Evolutionary conservation across 1,140 invertebrate genomes (phyloP).

Genomic region (Rhagoletis zephyria): DNA sequence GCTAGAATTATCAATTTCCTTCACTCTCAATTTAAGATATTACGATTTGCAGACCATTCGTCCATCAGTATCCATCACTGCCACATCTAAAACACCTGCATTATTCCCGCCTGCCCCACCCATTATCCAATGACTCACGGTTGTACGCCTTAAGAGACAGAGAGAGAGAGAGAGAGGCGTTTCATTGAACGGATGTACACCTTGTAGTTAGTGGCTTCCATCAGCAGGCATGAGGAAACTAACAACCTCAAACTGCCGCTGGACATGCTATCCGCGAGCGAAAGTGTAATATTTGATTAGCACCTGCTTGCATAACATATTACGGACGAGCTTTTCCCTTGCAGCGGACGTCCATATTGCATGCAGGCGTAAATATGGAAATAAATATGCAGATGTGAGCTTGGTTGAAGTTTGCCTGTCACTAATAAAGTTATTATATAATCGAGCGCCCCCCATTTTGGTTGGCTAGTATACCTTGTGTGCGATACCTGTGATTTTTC

Average conservation of each 20-base stretch:
- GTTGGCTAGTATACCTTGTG: neutral
- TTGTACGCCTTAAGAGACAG: neutral
- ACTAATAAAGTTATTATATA: constrained; percentile 51
- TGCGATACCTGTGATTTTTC: constrained; percentile 8
- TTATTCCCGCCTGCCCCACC: neutral
- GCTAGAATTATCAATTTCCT: neutral
- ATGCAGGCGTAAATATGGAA: neutral
- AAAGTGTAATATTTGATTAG: constrained; percentile 52
- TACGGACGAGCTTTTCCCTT: constrained; percentile 15
- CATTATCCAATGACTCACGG: neutral
- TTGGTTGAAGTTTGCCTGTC: constrained; percentile 1
- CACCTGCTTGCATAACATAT: constrained; percentile 35
- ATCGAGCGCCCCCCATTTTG: constrained; percentile 38
- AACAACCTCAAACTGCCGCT: constrained; percentile 1
- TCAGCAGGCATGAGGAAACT: neutral
- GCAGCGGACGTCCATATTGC: neutral
- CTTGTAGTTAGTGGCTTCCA: constrained; percentile 20
- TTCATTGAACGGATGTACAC: constrained; percentile 39
- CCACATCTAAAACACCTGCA: constrained; percentile 3
- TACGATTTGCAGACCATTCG: neutral
- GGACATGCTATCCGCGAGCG: constrained; percentile 40
- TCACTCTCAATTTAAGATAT: neutral
- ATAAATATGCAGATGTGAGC: neutral
- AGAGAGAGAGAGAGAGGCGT: neutral
- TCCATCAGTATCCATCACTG: constrained; percentile 19